These are phyloP conservation scores for Drosophila percnosoma DNA, from an alignment of 2,888 invertebrate genomes.

Conservation along the genomic window DNA sequence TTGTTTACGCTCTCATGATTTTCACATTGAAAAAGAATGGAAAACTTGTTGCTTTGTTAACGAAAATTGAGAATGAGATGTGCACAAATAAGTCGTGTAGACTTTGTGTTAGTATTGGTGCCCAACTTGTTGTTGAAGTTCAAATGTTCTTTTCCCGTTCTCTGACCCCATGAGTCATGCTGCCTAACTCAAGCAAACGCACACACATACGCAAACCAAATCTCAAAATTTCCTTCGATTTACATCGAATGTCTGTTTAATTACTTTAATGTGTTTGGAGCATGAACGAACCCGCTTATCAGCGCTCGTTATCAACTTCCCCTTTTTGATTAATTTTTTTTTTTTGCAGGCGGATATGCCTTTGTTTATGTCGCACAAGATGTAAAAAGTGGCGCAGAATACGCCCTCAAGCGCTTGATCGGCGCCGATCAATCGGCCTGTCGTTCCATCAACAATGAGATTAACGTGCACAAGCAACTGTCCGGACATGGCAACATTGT, in stretches of 20 bases:
- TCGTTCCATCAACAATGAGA: slow-evolving; percentile 92
- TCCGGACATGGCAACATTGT: slow-evolving; percentile 97
- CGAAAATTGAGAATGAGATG: slow-evolving; percentile 32
- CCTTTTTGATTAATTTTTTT: neutral
- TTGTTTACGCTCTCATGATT: slow-evolving; percentile 65
- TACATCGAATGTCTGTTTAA: slow-evolving; percentile 10
- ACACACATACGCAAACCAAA: neutral
- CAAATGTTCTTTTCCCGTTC: slow-evolving; percentile 36
- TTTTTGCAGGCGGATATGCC: slow-evolving; percentile 95
- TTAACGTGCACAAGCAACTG: slow-evolving; percentile 93
- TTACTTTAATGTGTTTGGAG: slow-evolving; percentile 30
- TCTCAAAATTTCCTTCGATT: neutral
- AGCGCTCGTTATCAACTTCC: slow-evolving; percentile 35
- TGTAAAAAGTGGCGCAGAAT: slow-evolving; percentile 92
- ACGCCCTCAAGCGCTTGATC: slow-evolving; percentile 95
- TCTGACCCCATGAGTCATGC: slow-evolving; percentile 58
- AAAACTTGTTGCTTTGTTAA: slow-evolving; percentile 62
- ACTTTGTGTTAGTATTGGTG: slow-evolving; percentile 39
- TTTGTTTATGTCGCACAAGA: slow-evolving; percentile 98
- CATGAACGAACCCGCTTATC: slow-evolving; percentile 52
- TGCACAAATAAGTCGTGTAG: slow-evolving; percentile 14
- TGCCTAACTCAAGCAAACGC: slow-evolving; percentile 5
- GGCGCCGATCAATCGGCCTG: slow-evolving; percentile 93
- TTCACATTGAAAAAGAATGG: slow-evolving; percentile 34
- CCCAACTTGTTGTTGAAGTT: slow-evolving; percentile 29